Conservation (phyloP, 2,888 invertebrate species). For the Ichneumoninae sp. region DNA sequence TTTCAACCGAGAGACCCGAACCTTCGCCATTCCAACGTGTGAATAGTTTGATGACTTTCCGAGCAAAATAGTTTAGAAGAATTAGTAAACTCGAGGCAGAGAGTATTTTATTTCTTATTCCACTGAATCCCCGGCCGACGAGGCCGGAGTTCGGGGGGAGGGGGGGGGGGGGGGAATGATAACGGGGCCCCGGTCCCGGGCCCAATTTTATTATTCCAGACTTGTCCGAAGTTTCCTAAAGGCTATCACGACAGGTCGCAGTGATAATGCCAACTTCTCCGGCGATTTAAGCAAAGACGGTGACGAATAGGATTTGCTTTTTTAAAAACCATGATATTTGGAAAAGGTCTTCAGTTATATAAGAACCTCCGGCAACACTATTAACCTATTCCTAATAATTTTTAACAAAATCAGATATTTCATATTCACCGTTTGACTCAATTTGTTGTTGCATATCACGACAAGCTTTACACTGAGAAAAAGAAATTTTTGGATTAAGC, state of each 20-base stretch:
- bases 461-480: not conserved
- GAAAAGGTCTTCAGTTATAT: too few species aligned
- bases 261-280: too few species aligned
- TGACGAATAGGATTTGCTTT: too few species aligned
- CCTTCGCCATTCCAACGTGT: conserved; percentile 32
- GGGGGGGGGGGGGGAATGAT: conserved; percentile 5
- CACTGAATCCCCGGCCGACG: not conserved
- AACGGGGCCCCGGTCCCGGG: conserved; percentile 10
- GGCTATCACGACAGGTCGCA: not conserved
- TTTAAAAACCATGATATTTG: too few species aligned
- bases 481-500: too few species aligned
- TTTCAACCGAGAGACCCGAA: conserved; percentile 50
- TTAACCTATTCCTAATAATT: too few species aligned
- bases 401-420: too few species aligned
- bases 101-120: conserved; percentile 46
- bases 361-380: too few species aligned
- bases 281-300: too few species aligned
- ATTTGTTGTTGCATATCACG: too few species aligned
- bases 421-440: too few species aligned
- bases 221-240: conserved; percentile 3
- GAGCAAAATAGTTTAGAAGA: conserved; percentile 55
- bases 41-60: conserved; percentile 56
- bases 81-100: conserved; percentile 4
- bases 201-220: conserved; percentile 53
- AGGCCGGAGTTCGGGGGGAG: too few species aligned